Percentiles rank a stretch among this genome's conserved stretches.
Conservation (phyloP, 2,888 invertebrate species). For the Pterobdella sp. region DNA sequence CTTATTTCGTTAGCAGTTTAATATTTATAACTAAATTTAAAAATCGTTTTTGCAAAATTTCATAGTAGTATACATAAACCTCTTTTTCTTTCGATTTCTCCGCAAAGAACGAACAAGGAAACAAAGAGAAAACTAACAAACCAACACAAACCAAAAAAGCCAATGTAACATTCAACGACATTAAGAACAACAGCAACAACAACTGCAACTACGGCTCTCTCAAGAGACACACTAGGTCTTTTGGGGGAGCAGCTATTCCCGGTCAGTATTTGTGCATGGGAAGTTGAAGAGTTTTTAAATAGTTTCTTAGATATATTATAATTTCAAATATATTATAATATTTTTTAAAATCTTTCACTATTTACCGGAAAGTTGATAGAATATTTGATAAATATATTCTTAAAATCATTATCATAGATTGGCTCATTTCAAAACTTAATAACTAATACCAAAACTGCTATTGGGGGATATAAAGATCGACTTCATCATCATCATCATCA, state of each 20-base stretch:
- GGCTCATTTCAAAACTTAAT: no score
- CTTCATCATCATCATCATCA: conserved; percentile 7
- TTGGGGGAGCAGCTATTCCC: no score
- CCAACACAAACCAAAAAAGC: no score
- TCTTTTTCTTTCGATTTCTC: neutral
- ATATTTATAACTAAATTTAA: no score
- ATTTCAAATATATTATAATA: neutral
- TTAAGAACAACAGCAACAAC: neutral
- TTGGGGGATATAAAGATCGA: no score
- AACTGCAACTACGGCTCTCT: neutral
- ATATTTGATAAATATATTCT: neutral
- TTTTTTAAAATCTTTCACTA: neutral
- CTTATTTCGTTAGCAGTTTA: no score
- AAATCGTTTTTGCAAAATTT: no score
- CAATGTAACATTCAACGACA: no score
- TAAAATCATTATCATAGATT: no score
- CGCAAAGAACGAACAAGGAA: neutral
- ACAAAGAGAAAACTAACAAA: neutral
- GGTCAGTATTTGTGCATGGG: neutral
- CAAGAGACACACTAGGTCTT: neutral
- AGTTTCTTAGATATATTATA: neutral
- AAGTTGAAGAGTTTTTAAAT: neutral
- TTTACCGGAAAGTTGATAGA: neutral
- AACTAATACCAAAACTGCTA: no score
- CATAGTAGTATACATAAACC: no score